These are phyloP conservation scores for Drosophila bocki DNA, from an alignment of 1,140 invertebrate genomes.

Conservation along the genomic window DNA sequence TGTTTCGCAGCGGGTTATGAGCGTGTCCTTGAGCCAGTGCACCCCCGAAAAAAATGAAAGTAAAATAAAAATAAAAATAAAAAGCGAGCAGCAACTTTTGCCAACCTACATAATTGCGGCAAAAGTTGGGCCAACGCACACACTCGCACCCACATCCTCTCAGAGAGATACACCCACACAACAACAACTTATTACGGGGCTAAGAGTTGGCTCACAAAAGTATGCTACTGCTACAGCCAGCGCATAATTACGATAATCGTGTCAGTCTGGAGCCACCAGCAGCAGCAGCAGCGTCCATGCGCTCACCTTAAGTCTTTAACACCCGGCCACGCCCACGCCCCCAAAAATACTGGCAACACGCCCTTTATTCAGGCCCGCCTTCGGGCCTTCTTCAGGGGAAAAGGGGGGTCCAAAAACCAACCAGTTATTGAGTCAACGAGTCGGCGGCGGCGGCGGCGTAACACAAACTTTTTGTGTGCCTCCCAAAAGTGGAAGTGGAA, in stretches of 20 bases:
- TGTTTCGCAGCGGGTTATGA: slow-evolving; percentile 42
- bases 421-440: slow-evolving; percentile 80
- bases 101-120: slow-evolving; percentile 80
- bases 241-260: slow-evolving; percentile 84
- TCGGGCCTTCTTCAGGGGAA: not conserved
- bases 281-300: slow-evolving; percentile 28
- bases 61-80: slow-evolving; percentile 59
- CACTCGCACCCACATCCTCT: slow-evolving; percentile 13
- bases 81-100: slow-evolving; percentile 65
- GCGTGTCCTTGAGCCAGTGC: slow-evolving; percentile 63
- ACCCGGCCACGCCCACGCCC: slow-evolving; percentile 26
- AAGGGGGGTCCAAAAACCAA: slow-evolving; percentile 26
- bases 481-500: slow-evolving; percentile 61
- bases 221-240: slow-evolving; percentile 73
- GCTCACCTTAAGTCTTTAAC: slow-evolving; percentile 41
- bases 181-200: slow-evolving; percentile 42
- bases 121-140: slow-evolving; percentile 63
- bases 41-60: slow-evolving; percentile 51
- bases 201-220: slow-evolving; percentile 71
- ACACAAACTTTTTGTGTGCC: slow-evolving; percentile 72
- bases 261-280: slow-evolving; percentile 62
- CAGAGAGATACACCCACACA: slow-evolving; percentile 43
- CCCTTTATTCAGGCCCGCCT: slow-evolving; percentile 17
- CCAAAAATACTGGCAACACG: slow-evolving; percentile 24
- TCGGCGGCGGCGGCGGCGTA: slow-evolving; percentile 60